These are phyloP conservation scores for Dione vanillae DNA, from an alignment of 2,888 invertebrate genomes.

Conservation along the genomic window DNA sequence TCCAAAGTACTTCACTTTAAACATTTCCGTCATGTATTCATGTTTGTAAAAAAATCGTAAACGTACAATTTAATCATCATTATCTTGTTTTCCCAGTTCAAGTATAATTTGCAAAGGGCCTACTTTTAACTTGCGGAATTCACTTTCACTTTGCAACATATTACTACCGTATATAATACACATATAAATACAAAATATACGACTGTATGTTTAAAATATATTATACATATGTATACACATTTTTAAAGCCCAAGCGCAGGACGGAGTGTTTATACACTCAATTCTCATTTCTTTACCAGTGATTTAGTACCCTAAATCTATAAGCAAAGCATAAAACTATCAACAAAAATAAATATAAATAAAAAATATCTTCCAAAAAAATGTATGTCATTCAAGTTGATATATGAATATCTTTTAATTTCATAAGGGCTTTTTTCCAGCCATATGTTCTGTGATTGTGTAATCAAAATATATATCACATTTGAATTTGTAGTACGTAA, in stretches of 20 bases:
- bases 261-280: too few relatives aligned
- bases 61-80: constrained; percentile 9
- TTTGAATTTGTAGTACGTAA: too few relatives aligned
- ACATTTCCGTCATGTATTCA: background rate
- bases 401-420: too few relatives aligned
- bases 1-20: background rate
- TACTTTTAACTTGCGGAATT: constrained; percentile 55
- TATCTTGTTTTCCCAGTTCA: constrained; percentile 20
- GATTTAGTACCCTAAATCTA: too few relatives aligned
- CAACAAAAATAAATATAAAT: too few relatives aligned
- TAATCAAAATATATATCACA: too few relatives aligned
- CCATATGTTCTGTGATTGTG: too few relatives aligned
- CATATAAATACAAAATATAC: background rate
- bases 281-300: too few relatives aligned
- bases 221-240: constrained; percentile 4
- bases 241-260: background rate
- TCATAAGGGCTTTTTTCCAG: too few relatives aligned
- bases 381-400: too few relatives aligned
- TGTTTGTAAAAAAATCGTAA: constrained; percentile 16
- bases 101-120: constrained; percentile 49
- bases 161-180: constrained; percentile 33
- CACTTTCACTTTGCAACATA: constrained; percentile 59
- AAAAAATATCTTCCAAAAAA: too few relatives aligned
- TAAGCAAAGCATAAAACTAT: too few relatives aligned
- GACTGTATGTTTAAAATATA: background rate